Evolutionary conservation across 2,797 vertebrate genomes (phyloP).

Genomic region (Cephalopachus bancanus): DNA sequence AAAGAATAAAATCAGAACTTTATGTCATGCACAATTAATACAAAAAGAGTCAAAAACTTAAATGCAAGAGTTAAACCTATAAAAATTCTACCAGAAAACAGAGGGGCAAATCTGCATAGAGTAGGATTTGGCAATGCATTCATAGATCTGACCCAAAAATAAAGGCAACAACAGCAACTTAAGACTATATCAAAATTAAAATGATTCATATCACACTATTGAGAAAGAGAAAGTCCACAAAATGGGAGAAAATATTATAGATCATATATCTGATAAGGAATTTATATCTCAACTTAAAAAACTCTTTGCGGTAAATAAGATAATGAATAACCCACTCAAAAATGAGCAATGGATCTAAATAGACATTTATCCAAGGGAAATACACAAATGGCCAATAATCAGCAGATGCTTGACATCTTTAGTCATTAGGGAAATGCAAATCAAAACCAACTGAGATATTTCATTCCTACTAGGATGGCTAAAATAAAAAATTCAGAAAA

Average conservation of each 20-base stretch:
- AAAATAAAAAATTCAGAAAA: background rate
- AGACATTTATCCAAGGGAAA: constrained; percentile 26
- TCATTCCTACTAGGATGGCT: background rate
- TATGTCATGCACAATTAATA: background rate
- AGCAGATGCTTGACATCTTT: background rate
- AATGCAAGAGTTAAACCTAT: background rate
- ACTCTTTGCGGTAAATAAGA: background rate
- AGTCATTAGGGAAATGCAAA: background rate
- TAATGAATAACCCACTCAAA: background rate
- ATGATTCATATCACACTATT: background rate
- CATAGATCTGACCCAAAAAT: background rate
- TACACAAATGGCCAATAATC: background rate
- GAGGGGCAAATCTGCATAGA: background rate
- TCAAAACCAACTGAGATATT: background rate
- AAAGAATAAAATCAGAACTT: background rate
- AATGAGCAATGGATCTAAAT: background rate
- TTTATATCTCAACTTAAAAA: background rate
- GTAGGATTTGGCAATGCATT: background rate
- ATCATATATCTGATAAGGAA: background rate
- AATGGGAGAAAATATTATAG: background rate
- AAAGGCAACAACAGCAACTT: background rate
- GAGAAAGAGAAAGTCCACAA: background rate
- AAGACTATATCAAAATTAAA: background rate
- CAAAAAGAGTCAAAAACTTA: background rate
- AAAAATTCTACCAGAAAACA: background rate